Base-by-base conservation (phyloP, 2,888 invertebrate species). In the Drosophila siamana region DNA sequence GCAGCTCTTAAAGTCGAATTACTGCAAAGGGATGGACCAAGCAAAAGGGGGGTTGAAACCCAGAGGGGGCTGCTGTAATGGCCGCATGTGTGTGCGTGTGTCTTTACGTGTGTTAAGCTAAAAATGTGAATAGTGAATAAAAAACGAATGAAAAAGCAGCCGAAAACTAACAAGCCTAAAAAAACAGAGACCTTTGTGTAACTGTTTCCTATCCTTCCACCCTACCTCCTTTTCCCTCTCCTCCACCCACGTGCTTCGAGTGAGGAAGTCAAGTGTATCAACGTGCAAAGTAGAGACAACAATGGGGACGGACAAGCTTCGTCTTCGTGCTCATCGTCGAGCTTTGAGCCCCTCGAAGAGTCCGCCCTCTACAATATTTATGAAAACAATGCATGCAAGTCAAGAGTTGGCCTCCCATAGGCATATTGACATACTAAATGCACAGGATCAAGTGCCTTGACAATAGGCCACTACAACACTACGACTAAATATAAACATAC, bases 331-430 rank as follows among this genome's bases (percentile, higher is more conserved):
- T 0, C 28, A 2, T 26, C 26, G 3, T 26, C 26, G 1, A 1
- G n/a, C 7, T 7, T 26, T 5, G 1, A 1, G n/a, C 7, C 9
- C n/a, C 15, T 22, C 33, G 51, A 19, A 28, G 40, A 41, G 43
- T 1, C 28, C 28, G 2, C 28, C 8, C 63, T 46, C 51, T 63
- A 63, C 48, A 71, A 68, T 69, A 73, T 82, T 69, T 69, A 69
- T 71, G 78, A 78, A 78, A 85, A 83, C 85, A 83, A 85, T 85
- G 74, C 84, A 80, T 74, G 82, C 84, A 69, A 78, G 75, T 60
- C 84, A 78, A 77, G 77, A 54, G 70, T 60, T 66, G 46, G 57
- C 59, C 62, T 66, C 61, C 50, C 55, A 67, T 78, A 69, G 78
- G 50, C 82, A 61, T 80, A 85, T 83, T 85, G 85, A 85, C 85